These are phyloP conservation scores for Enoplosus armatus DNA, from an alignment of 2,797 vertebrate genomes.

Conservation along the genomic window DNA sequence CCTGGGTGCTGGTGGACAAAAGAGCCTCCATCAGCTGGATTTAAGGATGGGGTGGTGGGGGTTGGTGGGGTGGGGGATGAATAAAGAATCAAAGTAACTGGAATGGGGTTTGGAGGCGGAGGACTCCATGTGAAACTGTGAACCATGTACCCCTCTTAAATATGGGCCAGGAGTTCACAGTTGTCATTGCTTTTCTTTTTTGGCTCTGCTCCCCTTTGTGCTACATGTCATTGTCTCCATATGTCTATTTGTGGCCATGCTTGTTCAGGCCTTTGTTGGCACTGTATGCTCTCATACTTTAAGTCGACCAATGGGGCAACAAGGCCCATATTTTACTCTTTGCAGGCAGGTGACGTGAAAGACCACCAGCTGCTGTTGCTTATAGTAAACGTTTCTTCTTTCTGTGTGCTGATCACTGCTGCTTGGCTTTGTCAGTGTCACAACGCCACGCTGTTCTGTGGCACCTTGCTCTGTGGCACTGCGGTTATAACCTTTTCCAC, in stretches of 20 bases:
- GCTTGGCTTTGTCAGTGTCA: slow-evolving; percentile 4
- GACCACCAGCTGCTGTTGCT: slow-evolving; percentile 46
- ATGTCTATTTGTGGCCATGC: slow-evolving; percentile 50
- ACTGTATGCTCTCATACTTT: slow-evolving; percentile 46
- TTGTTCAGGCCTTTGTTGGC: slow-evolving; percentile 38
- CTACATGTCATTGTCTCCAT: slow-evolving; percentile 59
- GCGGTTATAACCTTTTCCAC: slow-evolving; percentile 54
- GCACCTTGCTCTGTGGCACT: slow-evolving; percentile 46
- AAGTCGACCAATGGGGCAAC: background rate
- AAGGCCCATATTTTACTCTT: slow-evolving; percentile 43
- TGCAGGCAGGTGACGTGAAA: slow-evolving; percentile 56
- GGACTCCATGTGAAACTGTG: slow-evolving; percentile 82
- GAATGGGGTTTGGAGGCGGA: slow-evolving; percentile 85
- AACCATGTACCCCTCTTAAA: slow-evolving; percentile 80
- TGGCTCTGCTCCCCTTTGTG: slow-evolving; percentile 55
- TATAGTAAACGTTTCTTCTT: slow-evolving; percentile 4
- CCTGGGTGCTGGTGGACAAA: slow-evolving; percentile 92
- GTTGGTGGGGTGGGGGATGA: slow-evolving; percentile 59
- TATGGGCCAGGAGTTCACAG: slow-evolving; percentile 73
- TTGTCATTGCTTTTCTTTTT: slow-evolving; percentile 73
- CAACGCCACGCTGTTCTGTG: slow-evolving; percentile 14
- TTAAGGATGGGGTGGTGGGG: slow-evolving; percentile 83
- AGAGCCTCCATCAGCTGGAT: slow-evolving; percentile 84
- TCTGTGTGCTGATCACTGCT: slow-evolving; percentile 1
- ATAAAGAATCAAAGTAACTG: slow-evolving; percentile 88